Base-by-base conservation (phyloP, 2,113 vertebrate species). In the Caranx melampygus region DNA sequence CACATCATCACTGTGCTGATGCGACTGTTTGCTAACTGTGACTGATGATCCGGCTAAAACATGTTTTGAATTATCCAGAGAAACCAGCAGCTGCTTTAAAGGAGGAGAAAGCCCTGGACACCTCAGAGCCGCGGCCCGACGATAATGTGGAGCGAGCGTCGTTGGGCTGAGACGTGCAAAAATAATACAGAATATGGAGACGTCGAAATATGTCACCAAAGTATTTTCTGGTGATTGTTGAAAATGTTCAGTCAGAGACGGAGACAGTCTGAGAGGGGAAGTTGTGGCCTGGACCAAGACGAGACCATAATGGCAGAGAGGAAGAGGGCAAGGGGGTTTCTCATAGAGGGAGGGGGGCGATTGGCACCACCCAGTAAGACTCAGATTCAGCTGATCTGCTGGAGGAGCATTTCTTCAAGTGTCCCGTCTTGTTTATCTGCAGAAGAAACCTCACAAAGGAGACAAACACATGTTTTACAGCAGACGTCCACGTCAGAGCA, bases 201-300 rank as follows among this genome's bases (percentile, higher is more conserved):
- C 0, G 10, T 55, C 26, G 3, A 5, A 52, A n/a, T 12, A 55
- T 26, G 54, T 55, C 54, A 26, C 3, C 54, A 55, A 55, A 64
- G 61, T 3, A 52, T 64, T 47, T 49, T 49, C 26, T 6, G 18
- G 10, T 55, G 54, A 55, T 13, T 55, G n/a, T 26, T 26, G 26
- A 26, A 55, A 55, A 26, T 55, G n/a, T 55, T 45, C 52, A 21
- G 31, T 55, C 34, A n/a, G 6, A 34, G 68, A 34, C 2, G n/a
- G 37, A 57, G 49, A 57, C 49, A 55, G 49, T 65, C 61, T 65
- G 51, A 64, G 49, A 11, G 72, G n/a, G 61, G 73, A 58, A 75
- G 62, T 47, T 66, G 73, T 57, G 61, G 61, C 44, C 61, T 65
- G 72, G 61, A 63, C 59, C 3, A 10, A 37, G 65, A 6, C 18